phyloP scores from a whole-genome alignment of 2,888 invertebrate species.

The Hetaerina titia region DNA sequence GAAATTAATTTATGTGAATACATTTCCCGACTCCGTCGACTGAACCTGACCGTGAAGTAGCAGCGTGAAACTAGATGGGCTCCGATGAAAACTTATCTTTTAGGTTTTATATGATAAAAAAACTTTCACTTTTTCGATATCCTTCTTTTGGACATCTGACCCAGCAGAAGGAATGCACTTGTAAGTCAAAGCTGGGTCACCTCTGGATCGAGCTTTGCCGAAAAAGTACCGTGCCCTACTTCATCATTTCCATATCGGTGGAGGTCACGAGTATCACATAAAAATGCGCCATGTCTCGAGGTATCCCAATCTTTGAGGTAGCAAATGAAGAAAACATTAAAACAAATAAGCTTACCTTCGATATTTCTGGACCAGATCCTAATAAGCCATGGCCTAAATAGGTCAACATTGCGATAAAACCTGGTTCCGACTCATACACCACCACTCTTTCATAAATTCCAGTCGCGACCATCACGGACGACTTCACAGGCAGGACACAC shows the following conservation, averaged over 20 bases:
- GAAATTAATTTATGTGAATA: neutral
- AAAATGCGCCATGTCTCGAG: neutral
- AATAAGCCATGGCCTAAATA: neutral
- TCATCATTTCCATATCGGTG: neutral
- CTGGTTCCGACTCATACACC: neutral
- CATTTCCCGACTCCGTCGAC: neutral
- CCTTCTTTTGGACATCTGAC: neutral
- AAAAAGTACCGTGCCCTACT: neutral
- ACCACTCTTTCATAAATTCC: neutral
- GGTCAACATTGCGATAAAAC: neutral
- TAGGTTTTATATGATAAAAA: neutral
- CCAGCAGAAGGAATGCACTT: neutral
- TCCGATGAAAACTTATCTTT: neutral
- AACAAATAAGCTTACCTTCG: neutral
- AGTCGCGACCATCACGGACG: too few species aligned
- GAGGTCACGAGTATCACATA: neutral
- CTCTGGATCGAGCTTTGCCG: neutral
- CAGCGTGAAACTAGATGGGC: neutral
- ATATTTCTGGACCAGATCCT: neutral
- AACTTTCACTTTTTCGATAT: neutral
- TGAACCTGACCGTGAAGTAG: neutral
- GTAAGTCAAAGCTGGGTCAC: neutral
- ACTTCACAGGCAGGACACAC: too few species aligned
- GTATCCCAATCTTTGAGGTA: neutral
- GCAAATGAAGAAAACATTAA: constrained; percentile 7